phyloP scores from a whole-genome alignment of 1,140 invertebrate species.

The Danaus plexippus region DNA sequence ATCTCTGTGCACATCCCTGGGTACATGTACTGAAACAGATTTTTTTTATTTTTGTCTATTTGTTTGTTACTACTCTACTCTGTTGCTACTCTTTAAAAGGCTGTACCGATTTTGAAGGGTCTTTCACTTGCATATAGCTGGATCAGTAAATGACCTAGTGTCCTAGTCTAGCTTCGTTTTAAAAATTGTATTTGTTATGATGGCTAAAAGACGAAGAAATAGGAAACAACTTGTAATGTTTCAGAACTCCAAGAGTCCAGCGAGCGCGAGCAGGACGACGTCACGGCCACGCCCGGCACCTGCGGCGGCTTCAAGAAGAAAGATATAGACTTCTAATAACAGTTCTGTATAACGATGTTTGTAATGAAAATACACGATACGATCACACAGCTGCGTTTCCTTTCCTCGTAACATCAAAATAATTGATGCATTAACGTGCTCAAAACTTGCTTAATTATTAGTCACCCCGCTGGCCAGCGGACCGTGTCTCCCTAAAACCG shows the following conservation, averaged over 20 bases:
- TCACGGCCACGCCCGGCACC: conserved; percentile 44
- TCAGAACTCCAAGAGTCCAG: conserved; percentile 78
- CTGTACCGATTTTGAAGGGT: too few relatives aligned
- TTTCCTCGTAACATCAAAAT: conserved; percentile 13
- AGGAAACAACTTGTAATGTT: conserved; percentile 29
- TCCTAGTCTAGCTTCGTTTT: neutral
- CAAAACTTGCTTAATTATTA: conserved; percentile 68
- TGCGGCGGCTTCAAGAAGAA: conserved; percentile 69
- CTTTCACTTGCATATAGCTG: too few relatives aligned
- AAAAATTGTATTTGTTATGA: neutral
- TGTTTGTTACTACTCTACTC: too few relatives aligned
- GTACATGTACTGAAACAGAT: too few relatives aligned
- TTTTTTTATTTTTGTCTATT: too few relatives aligned
- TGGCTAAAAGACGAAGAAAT: too few relatives aligned
- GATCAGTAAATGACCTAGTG: too few relatives aligned
- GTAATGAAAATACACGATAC: neutral
- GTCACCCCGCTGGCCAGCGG: conserved; percentile 70
- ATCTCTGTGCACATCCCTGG: too few relatives aligned
- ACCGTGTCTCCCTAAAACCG: conserved; percentile 71
- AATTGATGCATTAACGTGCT: conserved; percentile 64
- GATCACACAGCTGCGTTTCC: neutral
- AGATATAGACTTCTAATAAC: conserved; percentile 74
- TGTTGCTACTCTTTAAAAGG: too few relatives aligned
- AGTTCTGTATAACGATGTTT: neutral
- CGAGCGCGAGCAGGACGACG: conserved; percentile 79